Base-by-base conservation (phyloP, 2,113 vertebrate species). In the Thymallus thymallus region DNA sequence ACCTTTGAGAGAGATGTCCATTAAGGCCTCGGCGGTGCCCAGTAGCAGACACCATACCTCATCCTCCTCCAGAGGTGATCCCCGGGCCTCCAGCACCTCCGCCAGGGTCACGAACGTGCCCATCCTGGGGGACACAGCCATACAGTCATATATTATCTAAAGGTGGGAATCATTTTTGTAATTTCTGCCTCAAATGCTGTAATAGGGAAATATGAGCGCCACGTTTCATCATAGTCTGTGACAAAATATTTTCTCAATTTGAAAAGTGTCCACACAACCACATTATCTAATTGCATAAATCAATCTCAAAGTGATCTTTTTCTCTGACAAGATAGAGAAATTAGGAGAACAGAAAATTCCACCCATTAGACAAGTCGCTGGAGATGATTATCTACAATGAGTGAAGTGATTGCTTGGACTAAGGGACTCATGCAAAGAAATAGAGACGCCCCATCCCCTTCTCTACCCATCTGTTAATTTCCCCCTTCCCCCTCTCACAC, bases 41-140 rank as follows among this genome's bases (percentile, higher is more conserved):
- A 91, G 88, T 76, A 97, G 88, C 24, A 97, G 86, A 77, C 94
- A 93, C 95, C 96, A 98, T 80, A 97, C 91, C 82, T 97, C 95
- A 30, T 93, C 93, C 75, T 97, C 96, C 26, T 94, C 93, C 76
- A 97, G 86, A 62, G 94, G 89, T 55, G 93, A 91, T 51, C 93
- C 95, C 85, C 92, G 93, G 79, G 87, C 92, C 90, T 95, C 93
- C 86, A 97, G 81, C 85, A 92, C 93, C 65, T 95, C 94, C 20
- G 94, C 91, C 91, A 98, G 91, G 72, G 94, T 96, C 90, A 96
- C 94, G 69, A 93, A 95, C 3, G 88, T 93, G 23, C 77, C 95
- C 94, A 96, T 95, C n/a, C 90, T 92, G 76, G 65, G 72, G 14
- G 32, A 1, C 29, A 26, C 9, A 46, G 30, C 9, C 35, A 41